Conservation (phyloP, 2,797 vertebrate species). For the Chelon labrosus region DNA sequence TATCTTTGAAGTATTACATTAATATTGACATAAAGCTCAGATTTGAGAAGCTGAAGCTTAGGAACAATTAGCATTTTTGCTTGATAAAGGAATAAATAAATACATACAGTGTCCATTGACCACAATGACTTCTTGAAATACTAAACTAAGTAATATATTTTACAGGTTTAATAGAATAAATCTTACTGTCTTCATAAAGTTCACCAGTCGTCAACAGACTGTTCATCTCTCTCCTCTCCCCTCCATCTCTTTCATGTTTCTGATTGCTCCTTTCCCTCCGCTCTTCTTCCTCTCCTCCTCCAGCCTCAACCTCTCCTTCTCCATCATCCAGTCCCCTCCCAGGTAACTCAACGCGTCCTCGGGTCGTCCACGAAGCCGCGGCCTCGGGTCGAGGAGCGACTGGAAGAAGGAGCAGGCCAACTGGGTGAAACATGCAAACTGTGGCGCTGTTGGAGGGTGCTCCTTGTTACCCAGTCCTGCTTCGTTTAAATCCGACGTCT, state of each 20-base stretch:
- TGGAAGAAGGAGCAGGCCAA: conserved; percentile 83
- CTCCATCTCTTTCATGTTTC: conserved; percentile 66
- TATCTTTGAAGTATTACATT: too few species aligned
- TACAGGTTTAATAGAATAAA: too few species aligned
- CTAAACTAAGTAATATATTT: too few species aligned
- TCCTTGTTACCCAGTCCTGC: conserved; percentile 7
- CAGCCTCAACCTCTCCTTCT: conserved; percentile 61
- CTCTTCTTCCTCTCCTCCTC: conserved; percentile 70
- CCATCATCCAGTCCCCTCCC: conserved; percentile 83
- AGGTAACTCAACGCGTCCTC: conserved; percentile 82
- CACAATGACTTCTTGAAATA: too few species aligned
- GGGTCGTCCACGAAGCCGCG: conserved; percentile 79
- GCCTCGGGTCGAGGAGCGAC: conserved; percentile 84
- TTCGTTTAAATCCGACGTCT: not conserved
- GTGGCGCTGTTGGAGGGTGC: conserved; percentile 60
- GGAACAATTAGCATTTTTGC: too few species aligned
- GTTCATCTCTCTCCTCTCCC: conserved; percentile 63
- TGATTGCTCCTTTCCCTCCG: conserved; percentile 53
- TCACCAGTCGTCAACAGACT: not conserved
- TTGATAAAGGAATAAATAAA: too few species aligned
- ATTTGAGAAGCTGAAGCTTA: too few species aligned
- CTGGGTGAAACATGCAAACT: conserved; percentile 87
- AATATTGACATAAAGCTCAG: too few species aligned
- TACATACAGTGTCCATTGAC: too few species aligned
- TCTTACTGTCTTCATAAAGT: not conserved